Conservation (phyloP, 2,797 vertebrate genomes). For the Salarias fasciatus region DNA sequence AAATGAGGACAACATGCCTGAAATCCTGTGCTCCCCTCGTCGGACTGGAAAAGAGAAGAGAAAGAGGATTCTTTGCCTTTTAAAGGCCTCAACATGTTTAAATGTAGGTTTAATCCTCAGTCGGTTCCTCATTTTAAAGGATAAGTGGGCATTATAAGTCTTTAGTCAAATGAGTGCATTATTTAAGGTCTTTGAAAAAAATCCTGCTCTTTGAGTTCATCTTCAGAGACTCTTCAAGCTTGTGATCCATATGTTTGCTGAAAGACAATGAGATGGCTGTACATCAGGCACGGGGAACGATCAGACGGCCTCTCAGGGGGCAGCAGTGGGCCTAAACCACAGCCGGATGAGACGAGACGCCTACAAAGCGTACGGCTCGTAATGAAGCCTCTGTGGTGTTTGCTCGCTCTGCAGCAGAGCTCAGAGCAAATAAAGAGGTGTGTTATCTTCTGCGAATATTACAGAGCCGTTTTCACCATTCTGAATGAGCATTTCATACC, state of each 20-base stretch:
- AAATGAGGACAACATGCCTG: constrained; percentile 67
- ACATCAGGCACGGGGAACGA: constrained; percentile 53
- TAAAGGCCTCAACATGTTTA: constrained; percentile 51
- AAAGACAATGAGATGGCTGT: constrained; percentile 55
- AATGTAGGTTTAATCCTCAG: constrained; percentile 62
- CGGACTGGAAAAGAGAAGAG: constrained; percentile 22
- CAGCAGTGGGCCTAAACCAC: constrained; percentile 47
- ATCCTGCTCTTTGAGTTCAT: constrained; percentile 59
- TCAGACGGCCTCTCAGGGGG: constrained; percentile 42
- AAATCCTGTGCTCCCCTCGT: constrained; percentile 58
- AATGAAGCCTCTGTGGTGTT: constrained; percentile 50
- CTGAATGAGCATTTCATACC: too few relatives aligned
- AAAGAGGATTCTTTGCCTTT: constrained; percentile 9
- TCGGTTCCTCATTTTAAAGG: constrained; percentile 58
- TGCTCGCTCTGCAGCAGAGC: constrained; percentile 26
- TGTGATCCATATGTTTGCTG: constrained; percentile 54
- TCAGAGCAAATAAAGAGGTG: constrained; percentile 24
- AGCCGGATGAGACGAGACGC: constrained; percentile 45
- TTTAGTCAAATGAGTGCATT: constrained; percentile 72
- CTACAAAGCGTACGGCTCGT: constrained; percentile 33
- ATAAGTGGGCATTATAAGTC: constrained; percentile 75
- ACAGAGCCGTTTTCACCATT: not conserved
- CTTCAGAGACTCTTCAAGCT: constrained; percentile 37
- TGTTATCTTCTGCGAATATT: constrained; percentile 13
- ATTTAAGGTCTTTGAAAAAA: constrained; percentile 62